phyloP scores from a whole-genome alignment of 2,888 invertebrate genomes.

The Adelphocoris suturalis region DNA sequence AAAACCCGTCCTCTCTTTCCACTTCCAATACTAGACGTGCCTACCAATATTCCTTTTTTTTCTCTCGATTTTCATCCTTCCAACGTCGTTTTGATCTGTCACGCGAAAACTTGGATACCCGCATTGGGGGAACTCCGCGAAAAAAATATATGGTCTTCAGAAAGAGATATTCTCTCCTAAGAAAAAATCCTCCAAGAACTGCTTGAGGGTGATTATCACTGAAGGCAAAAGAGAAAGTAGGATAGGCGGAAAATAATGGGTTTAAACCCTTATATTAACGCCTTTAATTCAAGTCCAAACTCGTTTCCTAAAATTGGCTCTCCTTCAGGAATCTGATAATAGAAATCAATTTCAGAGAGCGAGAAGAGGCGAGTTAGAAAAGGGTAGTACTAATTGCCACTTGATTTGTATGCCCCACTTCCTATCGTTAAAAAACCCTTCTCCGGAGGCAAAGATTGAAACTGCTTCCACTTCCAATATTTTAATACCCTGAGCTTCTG shows the following conservation, averaged over 20 bases:
- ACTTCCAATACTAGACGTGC: neutral
- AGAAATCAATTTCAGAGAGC: conserved; percentile 69
- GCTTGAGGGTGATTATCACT: conserved; percentile 56
- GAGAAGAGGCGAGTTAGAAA: conserved; percentile 56
- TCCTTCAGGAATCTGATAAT: conserved; percentile 70
- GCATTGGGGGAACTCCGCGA: neutral
- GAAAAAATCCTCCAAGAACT: conserved; percentile 2
- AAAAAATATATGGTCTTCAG: conserved; percentile 15
- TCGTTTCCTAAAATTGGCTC: conserved; percentile 69
- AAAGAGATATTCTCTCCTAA: neutral
- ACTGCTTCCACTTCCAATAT: conserved; percentile 64
- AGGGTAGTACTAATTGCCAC: conserved; percentile 68
- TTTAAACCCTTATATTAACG: conserved; percentile 69
- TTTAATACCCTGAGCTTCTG: conserved; percentile 53
- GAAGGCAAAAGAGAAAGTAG: conserved; percentile 39
- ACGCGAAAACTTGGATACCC: conserved; percentile 42
- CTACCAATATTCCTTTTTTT: conserved; percentile 16
- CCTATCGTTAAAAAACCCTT: conserved; percentile 63
- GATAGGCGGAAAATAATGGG: conserved; percentile 67
- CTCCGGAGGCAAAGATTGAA: conserved; percentile 55
- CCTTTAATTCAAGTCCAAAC: conserved; percentile 66
- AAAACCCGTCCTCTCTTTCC: conserved; percentile 5
- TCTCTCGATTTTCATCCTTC: conserved; percentile 25
- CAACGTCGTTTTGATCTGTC: conserved; percentile 54
- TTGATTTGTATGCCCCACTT: conserved; percentile 69